A percentile compares a stretch with the other conserved stretches of the same genome.
Conservation (phyloP, 2,113 vertebrate genomes). For the Aramus guarauna region DNA sequence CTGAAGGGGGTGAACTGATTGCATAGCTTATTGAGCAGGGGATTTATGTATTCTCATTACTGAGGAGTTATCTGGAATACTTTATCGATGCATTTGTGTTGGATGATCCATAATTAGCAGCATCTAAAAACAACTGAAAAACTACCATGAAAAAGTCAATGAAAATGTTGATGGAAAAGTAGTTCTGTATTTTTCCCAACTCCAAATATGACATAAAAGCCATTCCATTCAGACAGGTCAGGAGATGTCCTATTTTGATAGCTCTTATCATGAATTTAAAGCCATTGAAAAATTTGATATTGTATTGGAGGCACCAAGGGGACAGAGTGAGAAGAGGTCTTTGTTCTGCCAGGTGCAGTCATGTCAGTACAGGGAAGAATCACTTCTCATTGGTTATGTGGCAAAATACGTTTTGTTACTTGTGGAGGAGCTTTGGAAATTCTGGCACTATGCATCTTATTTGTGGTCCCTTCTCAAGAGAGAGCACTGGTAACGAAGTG, state of each 20-base stretch:
- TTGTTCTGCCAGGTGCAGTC: neutral
- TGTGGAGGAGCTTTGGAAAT: neutral
- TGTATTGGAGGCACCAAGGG: neutral
- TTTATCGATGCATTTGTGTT: neutral
- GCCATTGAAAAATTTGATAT: neutral
- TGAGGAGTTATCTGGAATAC: neutral
- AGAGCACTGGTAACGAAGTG: neutral
- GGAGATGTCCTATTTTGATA: neutral
- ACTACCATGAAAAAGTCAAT: neutral
- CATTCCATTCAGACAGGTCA: neutral
- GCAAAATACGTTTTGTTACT: neutral
- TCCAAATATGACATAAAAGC: neutral
- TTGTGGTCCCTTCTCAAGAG: neutral
- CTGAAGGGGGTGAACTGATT: neutral
- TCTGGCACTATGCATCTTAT: neutral
- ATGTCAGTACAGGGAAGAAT: neutral
- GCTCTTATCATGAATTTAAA: neutral
- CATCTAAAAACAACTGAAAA: neutral
- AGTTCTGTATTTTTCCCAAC: neutral
- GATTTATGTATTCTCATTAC: slow-evolving; percentile 20
- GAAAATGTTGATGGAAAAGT: neutral
- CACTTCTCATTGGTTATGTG: neutral
- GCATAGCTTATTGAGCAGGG: neutral
- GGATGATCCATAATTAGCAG: neutral
- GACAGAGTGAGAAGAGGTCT: neutral